Percentiles rank a stretch among this genome's conserved stretches.
These are phyloP conservation scores for Falco rusticolus DNA, from an alignment of 2,797 vertebrate species.

Conservation along the genomic window DNA sequence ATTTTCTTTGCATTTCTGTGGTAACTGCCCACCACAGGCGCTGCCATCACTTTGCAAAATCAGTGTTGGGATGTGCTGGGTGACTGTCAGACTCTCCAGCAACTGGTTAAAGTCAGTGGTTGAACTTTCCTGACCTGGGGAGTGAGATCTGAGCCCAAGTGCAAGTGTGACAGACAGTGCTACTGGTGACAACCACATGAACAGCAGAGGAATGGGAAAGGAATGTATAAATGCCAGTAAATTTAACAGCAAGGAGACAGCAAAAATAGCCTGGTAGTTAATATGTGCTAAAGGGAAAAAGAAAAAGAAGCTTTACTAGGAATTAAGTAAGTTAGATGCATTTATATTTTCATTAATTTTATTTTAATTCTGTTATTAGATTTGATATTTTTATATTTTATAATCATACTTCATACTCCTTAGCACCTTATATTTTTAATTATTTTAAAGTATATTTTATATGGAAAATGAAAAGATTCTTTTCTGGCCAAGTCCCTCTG, in stretches of 20 bases:
- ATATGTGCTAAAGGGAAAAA: neutral
- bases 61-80: neutral
- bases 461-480: neutral
- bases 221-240: neutral
- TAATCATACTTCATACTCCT: neutral
- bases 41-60: neutral
- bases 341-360: neutral
- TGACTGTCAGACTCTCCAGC: neutral
- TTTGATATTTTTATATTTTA: neutral
- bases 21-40: neutral
- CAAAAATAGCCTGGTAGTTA: neutral
- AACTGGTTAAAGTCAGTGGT: neutral
- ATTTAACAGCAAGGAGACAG: neutral
- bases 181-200: neutral
- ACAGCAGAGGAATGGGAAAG: neutral
- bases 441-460: neutral
- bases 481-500: neutral
- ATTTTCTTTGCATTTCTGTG: neutral
- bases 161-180: neutral
- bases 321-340: neutral
- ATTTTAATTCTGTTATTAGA: neutral
- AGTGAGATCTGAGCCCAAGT: neutral
- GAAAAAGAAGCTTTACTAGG: neutral
- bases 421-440: neutral
- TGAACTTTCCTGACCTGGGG: neutral